Base-by-base conservation (phyloP, 2,797 vertebrate genomes). In the Melanotaenia pygmaea region DNA sequence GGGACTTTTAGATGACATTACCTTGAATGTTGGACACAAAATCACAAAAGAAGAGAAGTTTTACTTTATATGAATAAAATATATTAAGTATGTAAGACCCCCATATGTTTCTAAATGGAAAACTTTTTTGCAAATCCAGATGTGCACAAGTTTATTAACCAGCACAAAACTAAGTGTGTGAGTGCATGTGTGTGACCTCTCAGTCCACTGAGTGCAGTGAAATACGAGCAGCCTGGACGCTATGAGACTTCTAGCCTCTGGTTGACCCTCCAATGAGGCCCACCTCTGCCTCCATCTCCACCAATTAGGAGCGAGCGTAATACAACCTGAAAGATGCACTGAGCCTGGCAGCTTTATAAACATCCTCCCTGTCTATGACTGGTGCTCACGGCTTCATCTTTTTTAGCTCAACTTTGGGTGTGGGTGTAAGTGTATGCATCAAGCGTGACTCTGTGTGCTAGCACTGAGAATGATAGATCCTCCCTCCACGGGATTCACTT, bases 261-360 rank as follows among this genome's bases (percentile, higher is more conserved):
- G 67, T 77, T 91, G 89, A 92, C 92, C 92, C 90, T 88, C 70
- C 86, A 67, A 9, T 68, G 86, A 91, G 83, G 76, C 81, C 92
- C 81, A 83, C 90, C 87, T 88, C 84, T 79, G 82, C 87, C 75
- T 85, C 72, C 80, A 81, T 84, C 86, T 86, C 62, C 68, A 68
- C 89, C 93, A 94, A 91, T 94, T 91, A 93, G 87, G 86, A 92
- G 77, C 72, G 73, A 64, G 76, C 77, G 85, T 91, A 90, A 91
- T 88, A 78, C 83, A 85, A 83, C 79, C 86, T 85, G 91, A 92
- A 90, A 82, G 89, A 91, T 87, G 88, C 87, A 78, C 79, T 79
- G 80, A 84, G 82, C 82, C 84, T 53, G 79, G 74, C 79, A 82
- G 84, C 81, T 92, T 90, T 90, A 79, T 89, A 91, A 93, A 92